Evolutionary conservation across 2,113 vertebrate species (phyloP), one percentile per base, ranked within the genome.

Genomic region (Cairina moschata): DNA sequence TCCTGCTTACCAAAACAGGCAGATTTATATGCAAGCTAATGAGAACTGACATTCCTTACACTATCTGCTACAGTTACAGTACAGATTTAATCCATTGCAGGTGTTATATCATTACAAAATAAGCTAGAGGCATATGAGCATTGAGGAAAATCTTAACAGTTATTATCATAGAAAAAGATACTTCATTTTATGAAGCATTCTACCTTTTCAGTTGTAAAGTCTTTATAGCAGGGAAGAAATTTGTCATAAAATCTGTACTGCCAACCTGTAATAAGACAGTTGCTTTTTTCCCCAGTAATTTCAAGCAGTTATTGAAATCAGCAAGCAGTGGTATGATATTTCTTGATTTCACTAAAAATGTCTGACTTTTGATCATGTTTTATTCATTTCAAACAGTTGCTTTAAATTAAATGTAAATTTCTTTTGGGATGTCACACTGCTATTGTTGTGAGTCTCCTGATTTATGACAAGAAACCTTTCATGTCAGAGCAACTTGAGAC

Each of bases 11-110:
- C 31, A 29, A 83, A 95, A 91, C 91, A 94, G 90, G 91, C 92
- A 96, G 97, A 98, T 98, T 97, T 97, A 97, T 97, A 92, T 42
- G 69, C 92, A 75, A 82, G 46, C 95, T 98, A 97, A 98, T 97
- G 94, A 97, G 96, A 98, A 92, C 93, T 95, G 97, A 97, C 97
- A 90, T 96, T 95, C 97, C 91, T 93, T 84, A 78, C 2, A 36
- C 72, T 76, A 63, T 89, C 78, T 96, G 93, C 91, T 95, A 83
- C 86, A 65, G 73, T 87, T 91, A 90, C 79, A 74, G 95, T 93
- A 63, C n/a, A 84, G 88, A 96, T 94, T 96, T 95, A 97, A 94
- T 90, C 85, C 77, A 32, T 83, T 88, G 73, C 92, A 84, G 93
- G 95, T 96, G 91, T 95, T 96, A 90, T 67, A 97, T 96, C 65